Conservation (phyloP, 2,888 invertebrate genomes). For the Zygaena filipendulae region DNA sequence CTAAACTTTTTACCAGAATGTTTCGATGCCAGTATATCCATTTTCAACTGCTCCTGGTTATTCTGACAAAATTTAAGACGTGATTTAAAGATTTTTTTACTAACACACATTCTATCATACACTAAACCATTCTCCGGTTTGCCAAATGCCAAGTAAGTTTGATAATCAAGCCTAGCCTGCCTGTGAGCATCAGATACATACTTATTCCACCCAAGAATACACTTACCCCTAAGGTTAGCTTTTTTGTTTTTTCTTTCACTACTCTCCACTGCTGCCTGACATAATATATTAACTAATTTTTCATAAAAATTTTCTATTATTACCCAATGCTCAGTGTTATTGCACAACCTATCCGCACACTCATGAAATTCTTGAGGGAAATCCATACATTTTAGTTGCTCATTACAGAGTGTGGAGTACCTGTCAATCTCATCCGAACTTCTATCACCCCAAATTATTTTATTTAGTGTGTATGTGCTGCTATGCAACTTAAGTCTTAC, state of each 20-base stretch:
- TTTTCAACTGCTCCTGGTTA: constrained; percentile 8
- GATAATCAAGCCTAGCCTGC: constrained; percentile 12
- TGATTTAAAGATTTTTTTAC: constrained; percentile 7
- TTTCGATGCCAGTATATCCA: constrained; percentile 9
- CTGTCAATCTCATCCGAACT: constrained; percentile 1
- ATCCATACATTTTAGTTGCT: constrained; percentile 2
- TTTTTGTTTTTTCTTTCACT: not conserved
- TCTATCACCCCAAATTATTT: constrained; percentile 8
- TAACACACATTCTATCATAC: constrained; percentile 7
- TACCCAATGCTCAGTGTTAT: constrained; percentile 2
- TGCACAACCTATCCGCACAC: constrained; percentile 4
- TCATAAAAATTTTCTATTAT: constrained; percentile 9
- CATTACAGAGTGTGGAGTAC: constrained; percentile 1
- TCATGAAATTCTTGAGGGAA: constrained; percentile 5
- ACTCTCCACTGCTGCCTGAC: constrained; percentile 3
- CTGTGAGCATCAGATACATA: constrained; percentile 10
- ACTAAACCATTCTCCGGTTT: constrained; percentile 6
- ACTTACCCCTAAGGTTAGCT: not conserved
- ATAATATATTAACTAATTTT: constrained; percentile 7
- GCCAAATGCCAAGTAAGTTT: constrained; percentile 4
- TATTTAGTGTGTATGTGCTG: constrained; percentile 1
- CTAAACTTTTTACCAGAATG: constrained; percentile 10
- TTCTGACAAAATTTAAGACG: constrained; percentile 11
- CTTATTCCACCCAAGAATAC: constrained; percentile 11
- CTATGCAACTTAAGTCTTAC: constrained; percentile 4